Evolutionary conservation across 2,888 invertebrate genomes (phyloP).

Genomic region (Litoditis marina): DNA sequence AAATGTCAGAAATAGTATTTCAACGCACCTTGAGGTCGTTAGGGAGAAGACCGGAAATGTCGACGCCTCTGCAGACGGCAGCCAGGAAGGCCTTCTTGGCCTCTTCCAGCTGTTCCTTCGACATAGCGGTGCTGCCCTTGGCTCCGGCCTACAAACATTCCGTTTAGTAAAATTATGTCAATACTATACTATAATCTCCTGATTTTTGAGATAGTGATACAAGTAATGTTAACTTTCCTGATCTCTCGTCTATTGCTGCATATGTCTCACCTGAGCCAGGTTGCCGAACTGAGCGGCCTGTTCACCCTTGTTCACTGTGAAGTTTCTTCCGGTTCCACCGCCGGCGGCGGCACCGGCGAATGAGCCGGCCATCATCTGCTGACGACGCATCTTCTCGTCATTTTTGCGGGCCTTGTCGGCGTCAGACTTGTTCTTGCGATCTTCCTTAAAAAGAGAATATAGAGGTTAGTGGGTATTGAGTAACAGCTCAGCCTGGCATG

Average conservation of each 20-base stretch:
- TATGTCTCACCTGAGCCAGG: conserved; percentile 30
- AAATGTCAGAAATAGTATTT: background rate
- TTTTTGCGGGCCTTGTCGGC: conserved; percentile 61
- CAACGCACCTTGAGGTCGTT: conserved; percentile 56
- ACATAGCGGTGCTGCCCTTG: conserved; percentile 37
- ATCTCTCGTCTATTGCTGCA: background rate
- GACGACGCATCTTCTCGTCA: conserved; percentile 61
- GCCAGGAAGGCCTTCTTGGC: conserved; percentile 57
- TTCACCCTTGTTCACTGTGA: conserved; percentile 48
- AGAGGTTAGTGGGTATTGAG: background rate
- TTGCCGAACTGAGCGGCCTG: conserved; percentile 48
- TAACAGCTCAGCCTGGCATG: too few relatives aligned
- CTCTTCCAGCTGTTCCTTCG: conserved; percentile 54
- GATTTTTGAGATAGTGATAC: too few relatives aligned
- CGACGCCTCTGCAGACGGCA: conserved; percentile 52
- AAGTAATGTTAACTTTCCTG: background rate
- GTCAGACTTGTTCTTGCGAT: conserved; percentile 43
- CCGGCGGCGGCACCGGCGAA: conserved; percentile 48
- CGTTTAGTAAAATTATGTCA: too few relatives aligned
- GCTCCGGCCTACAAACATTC: conserved; percentile 5
- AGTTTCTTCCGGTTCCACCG: conserved; percentile 52
- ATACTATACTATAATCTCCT: too few relatives aligned
- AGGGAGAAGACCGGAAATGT: conserved; percentile 58
- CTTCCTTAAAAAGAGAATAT: conserved; percentile 39
- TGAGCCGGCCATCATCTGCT: conserved; percentile 61